Conservation (phyloP, 1,140 invertebrate species). For the Anastrepha ludens region DNA sequence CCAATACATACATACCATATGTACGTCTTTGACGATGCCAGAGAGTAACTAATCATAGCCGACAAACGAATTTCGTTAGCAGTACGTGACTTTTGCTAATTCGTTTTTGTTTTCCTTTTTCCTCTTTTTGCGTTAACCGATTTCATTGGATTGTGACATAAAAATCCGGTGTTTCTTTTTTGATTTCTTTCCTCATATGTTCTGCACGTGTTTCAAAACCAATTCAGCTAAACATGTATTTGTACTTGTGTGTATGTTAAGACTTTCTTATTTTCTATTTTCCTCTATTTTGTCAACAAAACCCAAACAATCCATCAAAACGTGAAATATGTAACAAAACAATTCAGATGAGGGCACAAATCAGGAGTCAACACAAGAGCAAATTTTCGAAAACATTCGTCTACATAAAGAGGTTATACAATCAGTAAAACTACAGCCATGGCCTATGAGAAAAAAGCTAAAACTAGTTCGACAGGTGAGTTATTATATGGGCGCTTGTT, state of each 20-base stretch:
- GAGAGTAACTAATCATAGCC: neutral
- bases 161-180: too few species aligned
- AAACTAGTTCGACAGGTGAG: slow-evolving; percentile 84
- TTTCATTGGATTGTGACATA: too few species aligned
- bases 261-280: too few species aligned
- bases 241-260: too few species aligned
- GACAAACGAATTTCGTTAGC: neutral
- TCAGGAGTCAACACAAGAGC: slow-evolving; percentile 82
- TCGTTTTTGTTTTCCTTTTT: neutral
- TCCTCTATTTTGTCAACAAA: too few species aligned
- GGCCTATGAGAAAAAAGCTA: slow-evolving; percentile 90
- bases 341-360: slow-evolving; percentile 79
- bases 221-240: too few species aligned
- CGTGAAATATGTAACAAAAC: too few species aligned
- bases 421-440: slow-evolving; percentile 91
- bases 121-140: neutral
- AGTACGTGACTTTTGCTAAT: slow-evolving; percentile 28
- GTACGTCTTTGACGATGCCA: neutral
- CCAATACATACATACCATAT: neutral
- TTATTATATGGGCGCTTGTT: slow-evolving; percentile 54
- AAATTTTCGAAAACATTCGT: slow-evolving; percentile 93
- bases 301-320: too few species aligned
- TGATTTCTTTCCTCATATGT: too few species aligned
- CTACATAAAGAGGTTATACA: slow-evolving; percentile 94
- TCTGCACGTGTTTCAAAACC: too few species aligned